These are phyloP conservation scores for Zaprionus vittiger DNA, from an alignment of 1,140 invertebrate species.

Conservation along the genomic window DNA sequence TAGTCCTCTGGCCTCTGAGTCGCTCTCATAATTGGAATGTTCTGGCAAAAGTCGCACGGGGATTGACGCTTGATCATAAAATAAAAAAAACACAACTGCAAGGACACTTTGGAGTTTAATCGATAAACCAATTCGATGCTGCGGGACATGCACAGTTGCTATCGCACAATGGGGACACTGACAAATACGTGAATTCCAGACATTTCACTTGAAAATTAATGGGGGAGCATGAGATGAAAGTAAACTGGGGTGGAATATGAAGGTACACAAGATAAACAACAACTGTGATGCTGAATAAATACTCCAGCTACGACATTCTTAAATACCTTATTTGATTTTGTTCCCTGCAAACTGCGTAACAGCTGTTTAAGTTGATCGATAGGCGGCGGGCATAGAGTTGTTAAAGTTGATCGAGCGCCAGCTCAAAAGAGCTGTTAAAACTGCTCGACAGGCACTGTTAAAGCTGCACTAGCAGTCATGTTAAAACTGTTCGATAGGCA, in stretches of 20 bases:
- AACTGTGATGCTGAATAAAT: neutral
- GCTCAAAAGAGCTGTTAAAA: neutral
- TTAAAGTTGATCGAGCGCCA: neutral
- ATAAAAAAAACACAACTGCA: neutral
- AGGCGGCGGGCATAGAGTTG: neutral
- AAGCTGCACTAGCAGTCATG: neutral
- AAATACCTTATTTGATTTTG: neutral
- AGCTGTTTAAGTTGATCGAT: neutral
- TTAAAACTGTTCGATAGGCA: neutral
- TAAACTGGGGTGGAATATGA: constrained; percentile 11
- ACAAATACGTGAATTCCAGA: constrained; percentile 1
- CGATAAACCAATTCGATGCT: constrained; percentile 27
- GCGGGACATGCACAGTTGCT: neutral
- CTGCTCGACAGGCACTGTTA: neutral
- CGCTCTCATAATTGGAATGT: constrained; percentile 20
- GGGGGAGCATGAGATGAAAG: neutral
- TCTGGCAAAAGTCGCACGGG: constrained; percentile 17
- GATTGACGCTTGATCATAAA: constrained; percentile 31
- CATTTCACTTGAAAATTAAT: constrained; percentile 1
- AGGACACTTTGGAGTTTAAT: constrained; percentile 21
- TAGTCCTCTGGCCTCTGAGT: neutral
- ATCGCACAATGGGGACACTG: constrained; percentile 6
- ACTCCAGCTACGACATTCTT: neutral
- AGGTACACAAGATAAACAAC: neutral
- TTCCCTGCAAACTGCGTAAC: neutral